Evolutionary conservation across 2,113 vertebrate genomes (phyloP).

Genomic region (Eulemur rufifrons): DNA sequence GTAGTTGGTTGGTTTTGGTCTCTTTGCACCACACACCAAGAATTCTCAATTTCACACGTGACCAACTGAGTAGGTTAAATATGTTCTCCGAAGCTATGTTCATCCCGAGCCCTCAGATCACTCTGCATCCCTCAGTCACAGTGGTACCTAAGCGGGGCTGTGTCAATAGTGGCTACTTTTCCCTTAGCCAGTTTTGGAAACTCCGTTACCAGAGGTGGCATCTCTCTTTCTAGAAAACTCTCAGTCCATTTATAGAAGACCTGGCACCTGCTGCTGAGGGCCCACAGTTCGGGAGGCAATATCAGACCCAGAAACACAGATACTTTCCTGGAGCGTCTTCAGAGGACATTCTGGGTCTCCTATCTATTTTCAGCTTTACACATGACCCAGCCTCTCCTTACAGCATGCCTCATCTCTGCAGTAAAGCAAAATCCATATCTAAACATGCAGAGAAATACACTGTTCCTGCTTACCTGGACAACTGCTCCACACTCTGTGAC

Average conservation of each 20-base stretch:
- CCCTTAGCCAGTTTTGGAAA: neutral
- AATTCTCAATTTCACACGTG: neutral
- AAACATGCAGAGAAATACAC: neutral
- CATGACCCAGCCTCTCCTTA: neutral
- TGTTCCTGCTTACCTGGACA: neutral
- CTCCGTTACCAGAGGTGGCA: neutral
- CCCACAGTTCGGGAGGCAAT: neutral
- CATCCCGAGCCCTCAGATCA: neutral
- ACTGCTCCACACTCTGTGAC: neutral
- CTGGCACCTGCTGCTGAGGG: neutral
- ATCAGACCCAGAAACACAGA: neutral
- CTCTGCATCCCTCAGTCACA: neutral
- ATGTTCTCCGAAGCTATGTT: neutral
- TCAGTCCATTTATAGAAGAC: neutral
- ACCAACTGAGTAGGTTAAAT: neutral
- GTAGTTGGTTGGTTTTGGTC: neutral
- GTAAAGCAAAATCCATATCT: neutral
- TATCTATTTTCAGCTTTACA: constrained; percentile 11
- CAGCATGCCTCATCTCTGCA: neutral
- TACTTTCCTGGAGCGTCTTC: neutral
- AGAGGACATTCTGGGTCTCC: neutral
- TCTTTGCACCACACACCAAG: neutral
- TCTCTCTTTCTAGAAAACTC: neutral
- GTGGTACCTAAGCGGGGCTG: neutral
- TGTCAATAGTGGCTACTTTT: neutral